Evolutionary conservation across 2,113 vertebrate genomes (phyloP), one percentile per base, ranked within the genome.

Genomic region (Psilopsiagon aurifrons): DNA sequence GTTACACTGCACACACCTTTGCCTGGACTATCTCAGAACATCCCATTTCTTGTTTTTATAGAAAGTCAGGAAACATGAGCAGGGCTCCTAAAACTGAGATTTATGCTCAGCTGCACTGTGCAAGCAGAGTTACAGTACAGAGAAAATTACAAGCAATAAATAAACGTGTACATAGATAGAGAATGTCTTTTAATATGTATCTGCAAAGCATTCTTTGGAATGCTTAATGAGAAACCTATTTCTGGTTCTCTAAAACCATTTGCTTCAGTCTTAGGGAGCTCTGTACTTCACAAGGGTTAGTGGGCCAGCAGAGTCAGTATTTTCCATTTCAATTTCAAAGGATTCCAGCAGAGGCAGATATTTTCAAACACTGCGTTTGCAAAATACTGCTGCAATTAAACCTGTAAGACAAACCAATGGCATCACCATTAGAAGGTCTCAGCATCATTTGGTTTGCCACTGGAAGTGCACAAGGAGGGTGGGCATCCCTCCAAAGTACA

Each of bases 121-220:
- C 82, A 92, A 92, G 84, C 84, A 96, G 89, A 96, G 46, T 90
- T 94, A 95, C 2, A 1, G 89, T 37, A 25, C 95, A 95, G 91
- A 89, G 92, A 94, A 96, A 90, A 95, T 92, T 90, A 93, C 69
- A 81, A 74, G 69, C 94, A 95, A 90, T 88, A 96, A 96, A 93
- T 88, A 96, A 93, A 88, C 1, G 14, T 64, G 71, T 74, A 60
- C 74, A 88, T 19, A 78, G 93, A 90, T 71, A 93, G 84, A 76
- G 37, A 70, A 77, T 84, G 57, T 69, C 64, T 95, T 94, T 86
- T 81, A 92, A 97, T 57, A 94, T 0, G 0, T 70, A 91, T 80
- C 91, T 90, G 78, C 88, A 95, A 92, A 96, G 49, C 60, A 75
- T 88, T 95, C 86, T 89, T 94, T 84, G 77, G 77, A 91, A 96